Evolutionary conservation across 1,140 invertebrate genomes (phyloP).

Genomic region (Drosophila oshimai): DNA sequence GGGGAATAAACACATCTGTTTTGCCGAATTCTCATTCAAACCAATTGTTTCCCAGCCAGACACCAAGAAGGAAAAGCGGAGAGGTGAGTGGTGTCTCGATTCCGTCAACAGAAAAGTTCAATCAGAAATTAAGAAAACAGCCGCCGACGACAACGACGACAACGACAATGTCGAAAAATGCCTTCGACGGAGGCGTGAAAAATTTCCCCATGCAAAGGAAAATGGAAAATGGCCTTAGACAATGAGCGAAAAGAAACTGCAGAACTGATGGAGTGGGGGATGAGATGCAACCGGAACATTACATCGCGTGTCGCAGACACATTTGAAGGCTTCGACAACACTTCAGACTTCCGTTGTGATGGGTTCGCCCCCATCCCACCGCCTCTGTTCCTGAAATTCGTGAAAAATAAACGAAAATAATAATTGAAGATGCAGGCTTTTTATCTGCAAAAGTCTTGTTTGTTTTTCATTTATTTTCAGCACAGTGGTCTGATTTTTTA

Average conservation of each 20-base stretch:
- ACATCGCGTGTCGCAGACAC: conserved; percentile 73
- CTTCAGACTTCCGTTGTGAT: conserved; percentile 66
- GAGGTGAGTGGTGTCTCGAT: conserved; percentile 40
- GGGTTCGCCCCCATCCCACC: background rate
- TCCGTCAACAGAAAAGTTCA: conserved; percentile 80
- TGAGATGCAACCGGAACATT: conserved; percentile 41
- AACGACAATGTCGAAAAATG: conserved; percentile 55
- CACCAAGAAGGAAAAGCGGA: conserved; percentile 7
- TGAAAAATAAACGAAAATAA: conserved; percentile 39
- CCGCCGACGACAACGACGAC: conserved; percentile 39
- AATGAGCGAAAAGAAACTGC: conserved; percentile 38
- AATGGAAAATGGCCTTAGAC: conserved; percentile 67
- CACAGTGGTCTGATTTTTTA: too few relatives aligned
- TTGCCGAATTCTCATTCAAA: conserved; percentile 59
- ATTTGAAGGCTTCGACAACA: conserved; percentile 73
- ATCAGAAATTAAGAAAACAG: conserved; percentile 81
- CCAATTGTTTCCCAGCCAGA: conserved; percentile 61
- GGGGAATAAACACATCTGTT: conserved; percentile 67
- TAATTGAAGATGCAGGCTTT: conserved; percentile 36
- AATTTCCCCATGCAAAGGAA: conserved; percentile 44
- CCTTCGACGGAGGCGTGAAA: conserved; percentile 50
- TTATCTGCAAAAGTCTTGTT: background rate
- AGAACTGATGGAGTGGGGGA: background rate
- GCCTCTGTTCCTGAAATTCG: background rate
- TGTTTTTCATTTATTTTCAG: background rate